phyloP scores from a whole-genome alignment of 1,140 invertebrate species.

The Apis mellifera region DNA sequence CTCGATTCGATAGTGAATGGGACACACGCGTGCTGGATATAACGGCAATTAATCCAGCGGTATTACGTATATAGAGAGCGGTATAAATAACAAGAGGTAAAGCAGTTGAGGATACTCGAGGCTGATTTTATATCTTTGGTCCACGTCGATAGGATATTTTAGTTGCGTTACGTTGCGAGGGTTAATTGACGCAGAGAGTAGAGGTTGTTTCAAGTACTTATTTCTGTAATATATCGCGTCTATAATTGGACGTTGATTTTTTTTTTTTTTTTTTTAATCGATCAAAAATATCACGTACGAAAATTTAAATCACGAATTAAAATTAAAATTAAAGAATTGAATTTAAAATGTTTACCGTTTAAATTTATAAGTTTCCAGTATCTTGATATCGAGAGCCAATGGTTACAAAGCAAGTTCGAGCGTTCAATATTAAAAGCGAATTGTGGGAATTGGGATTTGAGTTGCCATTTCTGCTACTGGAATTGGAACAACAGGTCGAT shows the following conservation, averaged over 20 bases:
- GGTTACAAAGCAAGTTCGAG: background rate
- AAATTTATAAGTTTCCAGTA: background rate
- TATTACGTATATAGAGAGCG: background rate
- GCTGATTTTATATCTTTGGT: background rate
- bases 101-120: too few species aligned
- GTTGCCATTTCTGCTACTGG: constrained; percentile 8
- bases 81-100: background rate
- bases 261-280: background rate
- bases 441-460: background rate
- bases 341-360: background rate
- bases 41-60: background rate
- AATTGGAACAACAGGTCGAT: constrained; percentile 39
- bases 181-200: background rate
- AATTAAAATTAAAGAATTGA: too few species aligned
- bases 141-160: background rate
- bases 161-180: background rate
- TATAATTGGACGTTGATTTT: background rate
- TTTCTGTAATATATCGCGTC: background rate
- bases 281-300: too few species aligned
- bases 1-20: background rate
- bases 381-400: background rate
- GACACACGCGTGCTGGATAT: background rate
- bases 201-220: background rate
- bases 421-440: background rate
- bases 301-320: background rate